phyloP scores from a whole-genome alignment of 1,140 invertebrate species.

The Aphelinus certus region DNA sequence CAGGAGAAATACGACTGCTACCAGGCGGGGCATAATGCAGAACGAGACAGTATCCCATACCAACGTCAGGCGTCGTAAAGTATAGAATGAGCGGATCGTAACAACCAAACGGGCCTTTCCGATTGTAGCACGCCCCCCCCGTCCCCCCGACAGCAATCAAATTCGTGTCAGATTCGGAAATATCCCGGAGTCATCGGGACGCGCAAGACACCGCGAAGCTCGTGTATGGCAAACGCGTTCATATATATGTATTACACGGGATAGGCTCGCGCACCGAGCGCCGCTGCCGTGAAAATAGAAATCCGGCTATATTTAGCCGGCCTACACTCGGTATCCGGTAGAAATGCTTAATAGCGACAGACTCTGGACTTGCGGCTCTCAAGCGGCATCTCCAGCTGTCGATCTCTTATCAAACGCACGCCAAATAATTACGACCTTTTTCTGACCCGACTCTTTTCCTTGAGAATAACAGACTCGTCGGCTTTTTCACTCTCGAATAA shows the following conservation, averaged over 20 bases:
- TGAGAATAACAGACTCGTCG: neutral
- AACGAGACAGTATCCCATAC: neutral
- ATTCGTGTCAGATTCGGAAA: conserved; percentile 54
- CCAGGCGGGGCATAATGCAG: neutral
- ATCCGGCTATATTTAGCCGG: conserved; percentile 61
- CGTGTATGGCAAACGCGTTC: conserved; percentile 39
- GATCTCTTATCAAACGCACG: conserved; percentile 38
- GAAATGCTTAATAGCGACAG: conserved; percentile 59
- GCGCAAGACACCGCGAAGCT: conserved; percentile 47
- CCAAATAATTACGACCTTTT: neutral
- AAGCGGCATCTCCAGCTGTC: conserved; percentile 39
- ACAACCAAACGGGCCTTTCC: neutral
- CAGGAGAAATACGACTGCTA: too few relatives aligned
- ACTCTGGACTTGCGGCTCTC: neutral
- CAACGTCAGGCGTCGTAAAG: neutral
- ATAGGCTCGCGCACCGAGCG: conserved; percentile 41
- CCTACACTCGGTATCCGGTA: conserved; percentile 63
- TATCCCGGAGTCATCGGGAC: conserved; percentile 38
- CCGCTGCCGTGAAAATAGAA: conserved; percentile 59
- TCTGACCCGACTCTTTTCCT: neutral
- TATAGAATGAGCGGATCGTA: neutral
- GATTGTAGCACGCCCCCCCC: neutral
- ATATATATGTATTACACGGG: conserved; percentile 35
- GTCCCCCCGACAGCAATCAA: neutral
- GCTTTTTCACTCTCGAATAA: neutral